A percentile compares a stretch with the other conserved stretches of the same genome.
Conservation (phyloP, 2,113 vertebrate species). For the Galbula dea region DNA sequence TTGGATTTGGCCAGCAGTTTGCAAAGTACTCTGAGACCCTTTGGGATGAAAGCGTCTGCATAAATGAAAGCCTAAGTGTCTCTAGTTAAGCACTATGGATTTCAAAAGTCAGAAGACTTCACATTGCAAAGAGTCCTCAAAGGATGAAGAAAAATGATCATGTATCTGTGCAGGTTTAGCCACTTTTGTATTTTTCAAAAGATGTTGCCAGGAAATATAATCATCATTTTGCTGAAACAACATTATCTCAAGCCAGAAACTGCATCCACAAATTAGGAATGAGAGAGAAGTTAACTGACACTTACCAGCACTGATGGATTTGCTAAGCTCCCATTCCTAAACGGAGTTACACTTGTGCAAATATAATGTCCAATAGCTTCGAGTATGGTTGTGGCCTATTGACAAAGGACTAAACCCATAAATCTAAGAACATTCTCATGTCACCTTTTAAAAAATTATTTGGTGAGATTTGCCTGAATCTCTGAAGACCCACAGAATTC, state of each 20-base stretch:
- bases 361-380: background rate
- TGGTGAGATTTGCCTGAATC: background rate
- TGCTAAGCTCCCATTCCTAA: background rate
- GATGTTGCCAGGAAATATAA: background rate
- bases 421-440: background rate
- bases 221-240: background rate
- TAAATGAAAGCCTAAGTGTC: background rate
- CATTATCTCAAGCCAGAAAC: background rate
- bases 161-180: background rate
- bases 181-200: background rate
- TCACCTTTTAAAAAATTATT: background rate
- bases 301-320: background rate
- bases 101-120: background rate
- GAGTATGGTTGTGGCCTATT: background rate
- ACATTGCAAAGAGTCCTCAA: background rate
- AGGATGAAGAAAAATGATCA: background rate
- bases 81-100: background rate
- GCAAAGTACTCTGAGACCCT: background rate
- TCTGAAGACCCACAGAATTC: background rate
- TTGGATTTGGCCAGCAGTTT: background rate
- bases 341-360: accelerated
- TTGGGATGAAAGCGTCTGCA: background rate
- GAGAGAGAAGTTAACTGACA: background rate
- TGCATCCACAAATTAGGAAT: background rate
- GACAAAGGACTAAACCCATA: background rate